Evolutionary conservation across 2,797 vertebrate genomes (phyloP), one percentile per base, ranked within the genome.

Genomic region (Decapterus maruadsi): DNA sequence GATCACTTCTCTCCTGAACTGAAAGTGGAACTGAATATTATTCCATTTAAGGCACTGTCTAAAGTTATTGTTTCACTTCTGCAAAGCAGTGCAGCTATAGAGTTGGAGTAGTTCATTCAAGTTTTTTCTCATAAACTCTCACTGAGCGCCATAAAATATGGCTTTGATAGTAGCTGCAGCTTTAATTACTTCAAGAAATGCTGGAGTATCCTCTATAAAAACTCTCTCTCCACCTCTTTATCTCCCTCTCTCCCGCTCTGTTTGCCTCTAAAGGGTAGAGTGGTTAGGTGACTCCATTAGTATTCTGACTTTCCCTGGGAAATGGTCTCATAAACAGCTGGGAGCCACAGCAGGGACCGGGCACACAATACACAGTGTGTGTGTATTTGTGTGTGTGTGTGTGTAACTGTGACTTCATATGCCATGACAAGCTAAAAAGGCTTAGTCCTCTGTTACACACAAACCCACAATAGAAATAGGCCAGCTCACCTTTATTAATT

Each of bases 241-340:
- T 76, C 65, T 64, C 34, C 13, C 48, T 6, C 29, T 73, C 57
- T 77, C 78, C 74, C 6, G 16, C 40, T 83, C 31, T 31, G 2
- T 71, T 72, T 64, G 58, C 76, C 56, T 87, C 48, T 70, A 81
- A 85, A 81, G 80, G 70, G 69, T 86, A 82, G 2, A 69, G 81
- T 20, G 62, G 76, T 90, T 87, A 64, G 58, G 76, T 87, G 87
- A 85, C 85, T 82, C 74, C 68, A 75, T 83, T 77, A 87, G 68
- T 43, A 72, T 88, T 80, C 79, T 43, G 61, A 64, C 75, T 86
- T 82, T 90, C 72, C 55, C 81, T 90, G 81, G 88, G 87, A 92
- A 93, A 87, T 56, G 6, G 46, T 73, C 88, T 90, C 74, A 59
- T 91, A 89, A 93, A 92, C 88, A 86, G 86, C 83, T 71, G 79